Evolutionary conservation across 2,113 vertebrate genomes (phyloP), one percentile per base, ranked within the genome.

Genomic region (Chloropsis hardwickii): DNA sequence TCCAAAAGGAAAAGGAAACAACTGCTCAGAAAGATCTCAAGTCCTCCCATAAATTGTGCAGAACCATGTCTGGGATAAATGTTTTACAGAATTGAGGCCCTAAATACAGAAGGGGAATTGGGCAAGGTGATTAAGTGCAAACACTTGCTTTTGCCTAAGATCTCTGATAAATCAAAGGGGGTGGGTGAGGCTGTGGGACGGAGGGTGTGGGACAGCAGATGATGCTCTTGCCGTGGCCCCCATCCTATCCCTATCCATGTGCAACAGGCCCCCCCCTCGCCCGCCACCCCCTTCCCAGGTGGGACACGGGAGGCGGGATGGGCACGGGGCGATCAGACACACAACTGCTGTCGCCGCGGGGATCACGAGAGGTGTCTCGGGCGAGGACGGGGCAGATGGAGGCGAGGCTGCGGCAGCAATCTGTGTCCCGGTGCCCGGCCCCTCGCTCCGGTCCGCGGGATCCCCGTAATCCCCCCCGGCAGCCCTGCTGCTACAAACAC

Each of bases 401-500:
- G 84, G 79, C 42, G 61, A 84, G 92, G 94, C 83, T 86, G 42
- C 67, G 90, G 92, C 95, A 90, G 90, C 93, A 97, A 95, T 98
- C 89, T 95, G 69, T 33, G 92, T 44, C 79, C 54, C 60, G 90
- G 96, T 73, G 76, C 94, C 93, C 84, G 82, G 89, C 88, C 86
- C 92, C 78, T 92, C 51, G 91, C 90, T 86, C 95, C 86, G 86
- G 96, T 79, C 95, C 48, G 39, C 66, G 35, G 93, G 94, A 92
- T 78, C 95, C 95, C 96, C 96, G 60, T 97, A 97, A 97, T 86
- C 95, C 98, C 96, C 96, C 78, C 91, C 70, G 87, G 95, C 95
- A 97, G 96, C 93, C 94, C 97, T 88, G 96, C 97, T 95, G 95
- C 94, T 97, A 89, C 88, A 96, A 95, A 97, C 92, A 24, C 90